Conservation (phyloP, 2,888 invertebrate genomes). For the Bursaphelenchus okinawaensis region DNA sequence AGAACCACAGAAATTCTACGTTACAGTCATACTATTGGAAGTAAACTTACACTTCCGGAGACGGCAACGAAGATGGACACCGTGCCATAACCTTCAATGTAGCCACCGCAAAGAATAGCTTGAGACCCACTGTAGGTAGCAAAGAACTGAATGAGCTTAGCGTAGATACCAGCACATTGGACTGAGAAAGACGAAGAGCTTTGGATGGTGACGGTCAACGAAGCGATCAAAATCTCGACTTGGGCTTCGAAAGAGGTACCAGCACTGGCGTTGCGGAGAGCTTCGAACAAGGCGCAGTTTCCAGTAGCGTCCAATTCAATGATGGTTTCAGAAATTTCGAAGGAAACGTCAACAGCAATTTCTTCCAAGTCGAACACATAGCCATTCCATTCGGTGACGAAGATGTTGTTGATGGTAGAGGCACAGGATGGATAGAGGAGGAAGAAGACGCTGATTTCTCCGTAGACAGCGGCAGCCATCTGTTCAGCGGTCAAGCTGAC, state of each 20-base stretch:
- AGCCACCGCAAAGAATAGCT: neutral
- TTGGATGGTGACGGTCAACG: neutral
- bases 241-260: neutral
- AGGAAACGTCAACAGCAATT: neutral
- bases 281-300: neutral
- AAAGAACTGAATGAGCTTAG: neutral
- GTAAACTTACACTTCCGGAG: neutral
- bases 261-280: neutral
- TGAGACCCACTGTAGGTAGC: neutral
- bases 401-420: neutral
- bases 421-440: neutral
- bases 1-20: too few species aligned
- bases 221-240: neutral
- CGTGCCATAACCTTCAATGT: neutral
- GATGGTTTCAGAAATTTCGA: neutral
- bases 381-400: neutral
- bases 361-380: neutral
- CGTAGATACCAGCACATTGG: neutral
- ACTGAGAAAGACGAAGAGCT: neutral
- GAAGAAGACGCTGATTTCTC: neutral
- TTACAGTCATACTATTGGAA: too few species aligned
- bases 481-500: neutral
- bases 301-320: neutral
- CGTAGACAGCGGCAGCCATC: neutral
- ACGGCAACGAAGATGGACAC: neutral